Evolutionary conservation across 2,113 vertebrate genomes (phyloP).

Genomic region (Ivindomyrus marchei): DNA sequence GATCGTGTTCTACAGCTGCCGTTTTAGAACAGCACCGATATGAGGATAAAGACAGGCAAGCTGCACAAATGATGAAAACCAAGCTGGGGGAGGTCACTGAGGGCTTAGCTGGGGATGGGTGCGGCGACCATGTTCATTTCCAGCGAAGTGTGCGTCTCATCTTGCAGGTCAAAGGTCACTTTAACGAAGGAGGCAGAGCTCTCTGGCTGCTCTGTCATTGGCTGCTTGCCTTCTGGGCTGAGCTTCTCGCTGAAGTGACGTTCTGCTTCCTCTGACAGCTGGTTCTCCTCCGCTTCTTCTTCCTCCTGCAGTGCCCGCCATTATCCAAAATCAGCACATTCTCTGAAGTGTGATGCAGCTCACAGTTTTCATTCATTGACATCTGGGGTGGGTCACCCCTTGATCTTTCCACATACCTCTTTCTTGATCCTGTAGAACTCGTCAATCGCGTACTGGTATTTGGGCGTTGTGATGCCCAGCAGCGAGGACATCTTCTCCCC

Average conservation of each 20-base stretch:
- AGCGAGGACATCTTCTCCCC: conserved; percentile 90
- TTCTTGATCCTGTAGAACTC: conserved; percentile 96
- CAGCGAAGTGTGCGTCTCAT: conserved; percentile 47
- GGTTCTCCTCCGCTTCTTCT: conserved; percentile 90
- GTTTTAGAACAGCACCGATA: background rate
- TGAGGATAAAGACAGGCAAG: background rate
- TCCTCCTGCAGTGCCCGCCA: conserved; percentile 66
- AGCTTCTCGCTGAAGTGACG: conserved; percentile 65
- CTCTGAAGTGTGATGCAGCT: background rate
- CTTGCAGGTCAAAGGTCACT: conserved; percentile 82
- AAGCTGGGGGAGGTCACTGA: background rate
- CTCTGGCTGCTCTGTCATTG: conserved; percentile 75
- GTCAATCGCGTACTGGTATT: conserved; percentile 97
- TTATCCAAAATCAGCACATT: background rate
- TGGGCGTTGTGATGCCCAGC: conserved; percentile 89
- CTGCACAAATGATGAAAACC: background rate
- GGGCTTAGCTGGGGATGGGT: conserved; percentile 66
- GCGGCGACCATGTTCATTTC: conserved; percentile 68
- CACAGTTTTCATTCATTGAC: background rate
- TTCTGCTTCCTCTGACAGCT: conserved; percentile 81
- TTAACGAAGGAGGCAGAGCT: conserved; percentile 78
- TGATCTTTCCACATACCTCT: conserved; percentile 65
- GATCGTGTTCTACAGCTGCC: background rate
- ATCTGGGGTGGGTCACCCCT: background rate
- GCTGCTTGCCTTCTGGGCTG: conserved; percentile 49